Evolutionary conservation across 2,888 invertebrate species (phyloP), one percentile per base, ranked within the genome.

Genomic region (Hemithea aestivaria): DNA sequence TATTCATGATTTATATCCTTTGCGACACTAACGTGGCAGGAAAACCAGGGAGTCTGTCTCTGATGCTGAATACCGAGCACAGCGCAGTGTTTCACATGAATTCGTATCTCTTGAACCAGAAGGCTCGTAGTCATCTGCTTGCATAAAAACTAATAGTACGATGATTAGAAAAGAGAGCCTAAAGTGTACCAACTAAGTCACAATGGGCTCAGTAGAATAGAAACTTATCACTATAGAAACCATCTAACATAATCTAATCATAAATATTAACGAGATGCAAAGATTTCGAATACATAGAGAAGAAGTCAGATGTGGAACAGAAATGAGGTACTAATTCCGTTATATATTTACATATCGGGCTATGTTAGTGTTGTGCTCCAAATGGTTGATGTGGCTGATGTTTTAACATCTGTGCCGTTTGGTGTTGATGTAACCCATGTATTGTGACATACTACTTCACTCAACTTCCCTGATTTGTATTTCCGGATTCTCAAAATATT

Each of bases 331-430:
- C 20, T 20, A 16, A 21, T 40, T 45, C 35, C 40, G 36, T 40
- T 40, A 40, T 16, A 27, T 20, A 45, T 45, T 35, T 29, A 27
- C 35, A 45, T 38, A 45, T 37, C 36, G 20, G 12, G 36, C 36
- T 31, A 40, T 26, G 29, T 37, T 26, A 32, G 22, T 10, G 20
- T 10, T 12, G 11, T n/a, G 33, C 10, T 35, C 28, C 10, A 31
- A 36, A 41, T 33, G 10, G 29, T 32, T 40, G 16, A 16, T 16
- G 16, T n/a, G n/a, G n/a, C 5, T 16, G 5, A 16, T 16, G 16
- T 5, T 16, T 16, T 16, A 16, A 16, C 16, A 42, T 33, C 29
- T 42, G 26, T 36, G 41, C 27, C 41, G 26, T 11, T 21, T 23
- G 36, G n/a, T 31, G 27, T 25, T 41, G 33, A 42, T 36, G 41